A percentile compares a stretch with the other conserved stretches of the same genome.
phyloP scores from a whole-genome alignment of 64 coral and sea anemone genomes.

The Dendronephthya gigantea region DNA sequence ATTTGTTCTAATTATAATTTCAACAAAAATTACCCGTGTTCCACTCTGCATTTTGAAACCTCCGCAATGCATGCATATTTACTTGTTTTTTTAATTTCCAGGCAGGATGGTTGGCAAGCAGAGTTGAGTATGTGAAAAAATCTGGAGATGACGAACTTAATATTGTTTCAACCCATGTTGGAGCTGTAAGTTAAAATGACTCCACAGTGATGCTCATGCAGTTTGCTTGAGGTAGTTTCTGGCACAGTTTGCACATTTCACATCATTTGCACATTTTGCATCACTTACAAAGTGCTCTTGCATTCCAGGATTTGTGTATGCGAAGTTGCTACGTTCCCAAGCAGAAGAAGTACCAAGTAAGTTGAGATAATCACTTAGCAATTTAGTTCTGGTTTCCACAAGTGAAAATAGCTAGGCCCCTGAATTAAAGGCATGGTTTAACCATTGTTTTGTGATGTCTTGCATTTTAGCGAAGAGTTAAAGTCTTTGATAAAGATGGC shows the following conservation, averaged over 20 bases:
- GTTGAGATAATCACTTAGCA: neutral
- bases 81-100: neutral
- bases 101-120: conserved; percentile 64
- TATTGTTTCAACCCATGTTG: conserved; percentile 67
- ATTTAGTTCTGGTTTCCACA: too few species aligned
- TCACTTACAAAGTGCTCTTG: too few species aligned
- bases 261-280: too few species aligned
- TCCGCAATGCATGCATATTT: too few species aligned
- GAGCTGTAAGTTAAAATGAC: conserved; percentile 36
- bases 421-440: neutral
- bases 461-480: conserved; percentile 41
- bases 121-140: conserved; percentile 70
- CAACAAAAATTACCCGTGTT: too few species aligned
- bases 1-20: too few species aligned
- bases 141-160: conserved; percentile 27
- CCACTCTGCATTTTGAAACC: too few species aligned
- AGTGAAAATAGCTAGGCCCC: neutral
- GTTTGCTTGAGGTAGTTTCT: neutral
- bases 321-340: conserved; percentile 62
- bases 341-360: conserved; percentile 47
- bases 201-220: too few species aligned
- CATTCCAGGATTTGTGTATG: conserved; percentile 54
- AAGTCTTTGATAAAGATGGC: conserved; percentile 57
- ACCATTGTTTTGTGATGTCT: neutral
- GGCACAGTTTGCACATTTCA: too few species aligned